These are phyloP conservation scores for Halcyon senegalensis DNA, from an alignment of 2,113 vertebrate genomes.

Conservation along the genomic window DNA sequence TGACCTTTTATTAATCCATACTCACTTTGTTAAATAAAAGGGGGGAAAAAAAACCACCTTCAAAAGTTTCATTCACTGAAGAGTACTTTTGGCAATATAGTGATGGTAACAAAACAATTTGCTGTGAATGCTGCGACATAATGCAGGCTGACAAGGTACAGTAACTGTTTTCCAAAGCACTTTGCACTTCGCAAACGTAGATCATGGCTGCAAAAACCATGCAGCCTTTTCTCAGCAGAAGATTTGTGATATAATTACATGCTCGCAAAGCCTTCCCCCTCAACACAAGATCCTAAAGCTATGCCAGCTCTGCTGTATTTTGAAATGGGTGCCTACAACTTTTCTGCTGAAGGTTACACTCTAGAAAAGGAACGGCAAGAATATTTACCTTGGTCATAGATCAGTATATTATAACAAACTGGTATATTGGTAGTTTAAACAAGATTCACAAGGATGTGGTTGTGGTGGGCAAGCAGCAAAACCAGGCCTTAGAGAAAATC, in stretches of 20 bases:
- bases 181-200: background rate
- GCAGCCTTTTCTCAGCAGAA: background rate
- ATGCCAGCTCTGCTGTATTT: background rate
- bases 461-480: background rate
- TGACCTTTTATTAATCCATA: background rate
- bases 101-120: background rate
- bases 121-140: background rate
- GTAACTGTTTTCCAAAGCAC: conserved; percentile 13
- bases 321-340: background rate
- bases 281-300: background rate
- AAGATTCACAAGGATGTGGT: background rate
- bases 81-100: background rate
- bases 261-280: background rate
- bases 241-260: background rate
- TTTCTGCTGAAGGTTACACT: background rate
- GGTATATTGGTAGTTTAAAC: background rate
- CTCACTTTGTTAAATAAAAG: background rate
- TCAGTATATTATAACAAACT: background rate
- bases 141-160: background rate
- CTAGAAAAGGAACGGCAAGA: background rate
- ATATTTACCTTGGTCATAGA: background rate
- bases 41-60: background rate
- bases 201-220: background rate
- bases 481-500: background rate
- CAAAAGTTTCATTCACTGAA: background rate